Evolutionary conservation across 2,113 vertebrate species (phyloP), one percentile per base, ranked within the genome.

Genomic region (Vulpes ferrilata): DNA sequence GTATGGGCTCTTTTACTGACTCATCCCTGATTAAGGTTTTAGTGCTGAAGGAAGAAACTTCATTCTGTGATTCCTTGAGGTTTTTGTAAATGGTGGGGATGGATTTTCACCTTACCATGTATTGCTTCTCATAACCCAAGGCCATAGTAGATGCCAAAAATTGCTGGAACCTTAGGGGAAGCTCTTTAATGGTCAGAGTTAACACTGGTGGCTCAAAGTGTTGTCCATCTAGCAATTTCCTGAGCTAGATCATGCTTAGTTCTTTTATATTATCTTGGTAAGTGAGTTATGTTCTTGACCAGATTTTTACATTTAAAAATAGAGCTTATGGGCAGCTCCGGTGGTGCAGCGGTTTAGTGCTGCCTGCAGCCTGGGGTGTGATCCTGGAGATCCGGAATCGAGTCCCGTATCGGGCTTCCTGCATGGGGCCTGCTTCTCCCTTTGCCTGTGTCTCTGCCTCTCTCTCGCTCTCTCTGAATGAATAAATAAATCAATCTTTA

Each of bases 231-330:
- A 86, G 74, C 55, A 96, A 38, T 96, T 92, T 90, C 22, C 48
- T 81, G 64, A 87, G 16, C 20, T 81, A 81, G 55, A 35, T 59
- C 16, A 59, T 85, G 64, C 73, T 91, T 89, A 87, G 55, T 93
- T 91, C 64, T 92, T 92, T 96, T 81, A 71, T 90, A 23, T 15
- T n/a, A 82, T 43, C 23, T 76, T 96, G 43, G 11, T 81, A 86
- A 93, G 15, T 90, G 79, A 76, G n/a, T 92, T 94, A 27, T 88
- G 8, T 67, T 91, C 88, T 60, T 96, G 69, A 74, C 53, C 17
- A 88, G 71, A 55, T 76, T 84, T 88, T 95, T 82, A 57, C 51
- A 82, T 85, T 89, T 95, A 25, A 82, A 84, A 94, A 76, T 97
- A 59, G 69, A 93, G 19, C 20, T 95, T 87, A 57, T 57, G 55